These are phyloP conservation scores for Emmelina monodactyla DNA, from an alignment of 2,888 invertebrate genomes.

Conservation along the genomic window DNA sequence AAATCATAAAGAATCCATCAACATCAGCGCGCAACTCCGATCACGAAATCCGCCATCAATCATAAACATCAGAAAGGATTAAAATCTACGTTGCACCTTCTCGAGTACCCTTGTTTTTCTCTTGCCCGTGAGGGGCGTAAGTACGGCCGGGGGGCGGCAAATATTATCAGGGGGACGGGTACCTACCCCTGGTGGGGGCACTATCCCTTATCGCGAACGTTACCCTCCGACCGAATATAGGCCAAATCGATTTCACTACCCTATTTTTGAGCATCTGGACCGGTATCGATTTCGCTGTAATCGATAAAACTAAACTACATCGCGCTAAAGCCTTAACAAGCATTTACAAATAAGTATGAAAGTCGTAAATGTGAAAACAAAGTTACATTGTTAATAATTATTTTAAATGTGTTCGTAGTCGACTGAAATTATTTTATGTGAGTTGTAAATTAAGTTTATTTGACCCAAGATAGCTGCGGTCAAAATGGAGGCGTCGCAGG, in stretches of 20 bases:
- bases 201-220: constrained; percentile 67
- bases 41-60: constrained; percentile 64
- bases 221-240: constrained; percentile 65
- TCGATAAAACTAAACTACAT: constrained; percentile 18
- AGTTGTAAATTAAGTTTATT: constrained; percentile 43
- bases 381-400: constrained; percentile 40
- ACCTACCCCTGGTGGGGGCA: constrained; percentile 49
- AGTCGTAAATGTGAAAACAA: constrained; percentile 34
- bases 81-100: constrained; percentile 67
- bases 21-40: constrained; percentile 51
- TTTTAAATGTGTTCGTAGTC: constrained; percentile 37
- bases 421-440: constrained; percentile 47
- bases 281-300: constrained; percentile 47
- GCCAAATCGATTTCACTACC: constrained; percentile 63
- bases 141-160: constrained; percentile 66
- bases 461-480: too few species aligned
- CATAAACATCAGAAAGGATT: constrained; percentile 67
- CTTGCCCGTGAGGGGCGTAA: constrained; percentile 67
- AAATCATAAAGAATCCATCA: constrained; percentile 59
- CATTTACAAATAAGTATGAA: constrained; percentile 11
- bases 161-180: constrained; percentile 54
- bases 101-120: constrained; percentile 67
- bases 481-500: too few species aligned
- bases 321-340: background rate
- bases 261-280: constrained; percentile 67